Base-by-base conservation (phyloP, 2,797 vertebrate species). In the Halcyon chelicuti region DNA sequence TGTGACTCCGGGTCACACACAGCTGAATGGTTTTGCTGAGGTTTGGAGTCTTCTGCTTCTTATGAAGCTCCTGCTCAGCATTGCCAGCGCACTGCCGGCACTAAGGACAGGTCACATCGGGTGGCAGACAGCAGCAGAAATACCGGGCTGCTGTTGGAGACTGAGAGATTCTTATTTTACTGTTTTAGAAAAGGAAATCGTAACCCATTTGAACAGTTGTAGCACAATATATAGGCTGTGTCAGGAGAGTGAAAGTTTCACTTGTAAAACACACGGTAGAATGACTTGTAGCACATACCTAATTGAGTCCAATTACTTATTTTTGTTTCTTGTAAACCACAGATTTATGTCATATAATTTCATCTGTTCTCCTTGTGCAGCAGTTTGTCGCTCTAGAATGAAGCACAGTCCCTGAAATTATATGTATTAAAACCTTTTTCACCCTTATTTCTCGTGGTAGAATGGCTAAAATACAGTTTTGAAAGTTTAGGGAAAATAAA, bases 21-120 rank as follows among this genome's bases (percentile, higher is more conserved):
- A 76, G 65, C 72, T 92, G 91, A 95, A 93, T 5, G 60, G 82
- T 97, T 97, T 93, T 91, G 96, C 92, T 88, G 84, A 80, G 29
- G 47, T 86, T 91, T 86, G 83, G 75, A 93, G 26, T 94, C 57
- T 5, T 81, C 73, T 57, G 47, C 82, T 94, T 95, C 75, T 87
- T 5, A 1, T 67, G 42, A 46, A 93, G 75, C 26, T 79, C 20
- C 68, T 86, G 62, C 66, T 92, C 72, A 47, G 86, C 51, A 51
- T 51, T 2, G 2, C 58, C 16, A 35, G 42, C 25, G 51, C 58
- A 51, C 55, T 66, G n/a, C 62, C 81, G 51, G 42, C 5, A 19
- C 67, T 52, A 58, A 63, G 68, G 80, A 90, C 42, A 72, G 83
- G 71, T 33, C 57, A 54, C 1, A 0, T 10, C 8, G 31, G 33